These are phyloP conservation scores for Hydrozoanthus gracilis DNA, from an alignment of 92 coral and sea anemone genomes.

Conservation along the genomic window DNA sequence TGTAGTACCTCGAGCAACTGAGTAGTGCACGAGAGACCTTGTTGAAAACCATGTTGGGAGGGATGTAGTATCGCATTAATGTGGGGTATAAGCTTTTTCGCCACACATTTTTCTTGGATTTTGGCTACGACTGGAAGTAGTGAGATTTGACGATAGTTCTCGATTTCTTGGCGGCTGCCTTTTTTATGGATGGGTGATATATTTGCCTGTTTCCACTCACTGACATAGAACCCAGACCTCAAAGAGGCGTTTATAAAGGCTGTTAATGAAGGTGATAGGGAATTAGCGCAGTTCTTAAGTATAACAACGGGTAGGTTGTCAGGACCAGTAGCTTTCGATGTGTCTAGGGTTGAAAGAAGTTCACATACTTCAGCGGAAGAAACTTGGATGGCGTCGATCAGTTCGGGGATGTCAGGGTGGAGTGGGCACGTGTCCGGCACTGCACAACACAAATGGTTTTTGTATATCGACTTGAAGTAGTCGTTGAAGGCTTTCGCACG, in stretches of 20 bases:
- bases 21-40: conserved; percentile 57
- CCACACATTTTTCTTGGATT: conserved; percentile 68
- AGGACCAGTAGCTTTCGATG: conserved; percentile 66
- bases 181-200: conserved; percentile 61
- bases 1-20: conserved; percentile 63
- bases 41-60: conserved; percentile 55
- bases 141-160: conserved; percentile 65
- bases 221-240: conserved; percentile 48
- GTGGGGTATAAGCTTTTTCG: conserved; percentile 54
- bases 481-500: conserved; percentile 62
- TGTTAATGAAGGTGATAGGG: conserved; percentile 60
- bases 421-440: conserved; percentile 41
- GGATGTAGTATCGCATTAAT: conserved; percentile 46
- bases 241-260: conserved; percentile 56
- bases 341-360: conserved; percentile 45
- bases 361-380: conserved; percentile 53
- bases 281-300: conserved; percentile 55
- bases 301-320: conserved; percentile 58
- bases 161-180: conserved; percentile 48
- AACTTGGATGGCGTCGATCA: conserved; percentile 51
- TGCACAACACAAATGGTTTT: conserved; percentile 51
- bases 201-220: conserved; percentile 66
- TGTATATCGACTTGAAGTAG: conserved; percentile 65
- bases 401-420: conserved; percentile 33
- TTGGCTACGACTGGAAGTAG: conserved; percentile 62